Evolutionary conservation across 2,113 vertebrate genomes (phyloP).

Genomic region (Passer domesticus): DNA sequence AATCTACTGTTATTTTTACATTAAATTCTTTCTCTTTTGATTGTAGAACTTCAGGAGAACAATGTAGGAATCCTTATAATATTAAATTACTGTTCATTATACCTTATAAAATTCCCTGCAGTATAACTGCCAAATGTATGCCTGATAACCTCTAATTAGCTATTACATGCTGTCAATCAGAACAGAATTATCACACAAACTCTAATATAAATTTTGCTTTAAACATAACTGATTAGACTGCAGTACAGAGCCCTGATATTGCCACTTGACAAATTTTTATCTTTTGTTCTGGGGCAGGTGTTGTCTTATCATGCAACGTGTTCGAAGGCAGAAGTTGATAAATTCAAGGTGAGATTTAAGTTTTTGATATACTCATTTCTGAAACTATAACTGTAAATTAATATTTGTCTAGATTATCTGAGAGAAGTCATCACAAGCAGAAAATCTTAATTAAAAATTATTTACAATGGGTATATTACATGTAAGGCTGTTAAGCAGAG

Average conservation of each 20-base stretch:
- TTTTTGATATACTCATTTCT: not conserved
- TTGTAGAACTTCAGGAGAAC: not conserved
- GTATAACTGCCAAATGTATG: not conserved
- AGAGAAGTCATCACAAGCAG: not conserved
- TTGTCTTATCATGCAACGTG: constrained; percentile 98
- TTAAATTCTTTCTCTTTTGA: not conserved
- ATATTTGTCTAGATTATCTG: not conserved
- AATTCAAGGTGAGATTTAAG: constrained; percentile 90
- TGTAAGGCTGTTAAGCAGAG: not conserved
- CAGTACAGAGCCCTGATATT: not conserved
- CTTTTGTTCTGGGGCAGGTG: constrained; percentile 81
- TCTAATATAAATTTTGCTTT: constrained; percentile 22
- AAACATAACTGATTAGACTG: constrained; percentile 4
- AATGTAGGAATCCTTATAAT: not conserved
- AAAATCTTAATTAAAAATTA: not conserved
- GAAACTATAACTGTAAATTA: not conserved
- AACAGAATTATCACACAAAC: not conserved
- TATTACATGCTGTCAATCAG: constrained; percentile 7
- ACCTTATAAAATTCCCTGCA: not conserved
- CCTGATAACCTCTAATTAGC: not conserved
- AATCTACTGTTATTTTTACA: not conserved
- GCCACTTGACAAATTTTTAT: constrained; percentile 1
- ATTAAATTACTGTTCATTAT: not conserved
- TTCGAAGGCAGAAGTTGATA: constrained; percentile 98
- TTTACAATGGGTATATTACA: not conserved